A percentile compares a stretch with the other conserved stretches of the same genome.
Evolutionary conservation across 2,797 vertebrate species (phyloP).

Genomic region (Brachyrhaphis roseni): DNA sequence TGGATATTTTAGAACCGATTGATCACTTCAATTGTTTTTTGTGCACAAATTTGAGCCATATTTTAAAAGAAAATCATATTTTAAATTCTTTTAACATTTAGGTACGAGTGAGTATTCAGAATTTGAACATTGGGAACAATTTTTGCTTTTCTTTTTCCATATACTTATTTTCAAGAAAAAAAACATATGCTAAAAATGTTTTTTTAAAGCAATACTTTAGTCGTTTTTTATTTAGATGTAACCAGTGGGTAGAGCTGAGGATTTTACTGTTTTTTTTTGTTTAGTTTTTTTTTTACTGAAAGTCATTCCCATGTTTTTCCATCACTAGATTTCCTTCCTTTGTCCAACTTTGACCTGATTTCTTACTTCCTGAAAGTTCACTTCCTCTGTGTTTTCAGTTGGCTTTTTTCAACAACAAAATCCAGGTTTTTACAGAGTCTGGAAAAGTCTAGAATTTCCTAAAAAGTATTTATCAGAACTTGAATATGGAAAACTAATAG

Average conservation of each 20-base stretch:
- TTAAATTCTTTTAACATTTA: too few species aligned
- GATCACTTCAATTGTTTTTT: neutral
- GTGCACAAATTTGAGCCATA: neutral
- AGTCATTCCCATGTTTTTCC: slow-evolving; percentile 1
- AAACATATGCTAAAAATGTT: too few species aligned
- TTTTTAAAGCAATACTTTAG: neutral
- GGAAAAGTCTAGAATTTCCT: neutral
- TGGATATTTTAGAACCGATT: neutral
- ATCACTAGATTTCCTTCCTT: slow-evolving; percentile 67
- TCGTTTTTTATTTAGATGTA: neutral
- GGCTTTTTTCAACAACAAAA: slow-evolving; percentile 15
- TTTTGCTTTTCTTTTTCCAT: too few species aligned
- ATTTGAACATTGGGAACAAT: too few species aligned
- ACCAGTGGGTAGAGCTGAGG: neutral
- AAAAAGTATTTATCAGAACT: neutral
- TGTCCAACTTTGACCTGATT: slow-evolving; percentile 21
- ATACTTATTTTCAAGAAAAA: too few species aligned
- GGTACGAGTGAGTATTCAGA: too few species aligned
- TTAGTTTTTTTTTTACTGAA: slow-evolving; percentile 15
- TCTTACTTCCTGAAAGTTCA: slow-evolving; percentile 23
- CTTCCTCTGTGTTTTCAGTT: slow-evolving; percentile 61
- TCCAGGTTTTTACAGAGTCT: neutral
- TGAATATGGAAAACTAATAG: neutral
- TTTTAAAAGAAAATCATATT: neutral
- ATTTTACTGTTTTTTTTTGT: neutral